Evolutionary conservation across 2,888 invertebrate species (phyloP).

Genomic region (Diplolepis rosae): DNA sequence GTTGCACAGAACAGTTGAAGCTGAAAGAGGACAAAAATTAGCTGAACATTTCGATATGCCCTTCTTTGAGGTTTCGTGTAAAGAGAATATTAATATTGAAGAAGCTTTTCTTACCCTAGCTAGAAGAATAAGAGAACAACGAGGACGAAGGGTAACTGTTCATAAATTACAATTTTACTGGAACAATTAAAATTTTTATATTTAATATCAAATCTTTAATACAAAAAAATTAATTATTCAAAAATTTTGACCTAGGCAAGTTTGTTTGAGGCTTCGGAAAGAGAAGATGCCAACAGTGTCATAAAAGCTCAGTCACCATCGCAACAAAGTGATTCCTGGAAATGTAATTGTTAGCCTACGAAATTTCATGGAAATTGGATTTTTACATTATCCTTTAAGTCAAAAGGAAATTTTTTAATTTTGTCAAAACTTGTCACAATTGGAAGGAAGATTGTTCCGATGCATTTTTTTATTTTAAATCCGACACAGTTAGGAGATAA

Average conservation of each 20-base stretch:
- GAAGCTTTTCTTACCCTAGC: constrained; percentile 88
- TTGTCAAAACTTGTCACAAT: too few species aligned
- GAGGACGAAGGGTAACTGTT: constrained; percentile 81
- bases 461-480: constrained; percentile 3
- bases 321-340: constrained; percentile 66
- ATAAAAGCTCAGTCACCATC: constrained; percentile 64
- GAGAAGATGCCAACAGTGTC: constrained; percentile 62
- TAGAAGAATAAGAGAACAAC: constrained; percentile 87
- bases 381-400: constrained; percentile 31
- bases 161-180: background rate
- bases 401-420: too few species aligned
- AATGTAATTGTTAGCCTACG: constrained; percentile 63
- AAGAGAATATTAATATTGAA: constrained; percentile 89
- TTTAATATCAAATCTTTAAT: background rate
- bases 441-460: constrained; percentile 17
- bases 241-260: constrained; percentile 58
- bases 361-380: constrained; percentile 29
- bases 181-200: background rate
- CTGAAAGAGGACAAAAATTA: constrained; percentile 89
- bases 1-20: constrained; percentile 84
- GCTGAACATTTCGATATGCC: constrained; percentile 92
- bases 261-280: constrained; percentile 66
- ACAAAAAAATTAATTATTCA: constrained; percentile 2
- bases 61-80: constrained; percentile 91
- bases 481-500: background rate